Evolutionary conservation across 2,113 vertebrate genomes (phyloP).

Genomic region (Cephalopterus ornatus): DNA sequence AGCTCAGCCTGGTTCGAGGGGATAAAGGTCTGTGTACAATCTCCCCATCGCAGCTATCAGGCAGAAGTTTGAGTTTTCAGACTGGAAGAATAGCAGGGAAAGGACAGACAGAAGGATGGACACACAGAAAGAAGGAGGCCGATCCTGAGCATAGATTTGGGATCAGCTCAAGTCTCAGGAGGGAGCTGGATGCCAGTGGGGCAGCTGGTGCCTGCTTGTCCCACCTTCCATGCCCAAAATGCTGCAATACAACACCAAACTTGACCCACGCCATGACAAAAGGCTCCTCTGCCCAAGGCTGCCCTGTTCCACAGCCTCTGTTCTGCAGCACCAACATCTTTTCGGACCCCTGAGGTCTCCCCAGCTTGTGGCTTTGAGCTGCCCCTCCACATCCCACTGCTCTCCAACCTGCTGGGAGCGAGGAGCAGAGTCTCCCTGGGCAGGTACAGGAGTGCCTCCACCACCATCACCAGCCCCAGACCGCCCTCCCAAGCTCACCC

Average conservation of each 20-base stretch:
- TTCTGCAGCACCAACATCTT: not conserved
- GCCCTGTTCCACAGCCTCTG: not conserved
- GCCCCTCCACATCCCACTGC: not conserved
- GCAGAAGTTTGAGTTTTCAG: not conserved
- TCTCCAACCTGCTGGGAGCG: accelerated
- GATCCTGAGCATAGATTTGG: not conserved
- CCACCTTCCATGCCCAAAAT: not conserved
- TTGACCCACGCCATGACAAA: not conserved
- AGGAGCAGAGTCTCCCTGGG: not conserved
- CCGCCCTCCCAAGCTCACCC: not conserved
- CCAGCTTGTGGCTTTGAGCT: not conserved
- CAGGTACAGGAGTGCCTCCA: accelerated
- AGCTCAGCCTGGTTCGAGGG: not conserved
- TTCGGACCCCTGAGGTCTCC: not conserved
- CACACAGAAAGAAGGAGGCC: not conserved
- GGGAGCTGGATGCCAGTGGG: not conserved
- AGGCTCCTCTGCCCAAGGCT: not conserved
- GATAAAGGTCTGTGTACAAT: not conserved
- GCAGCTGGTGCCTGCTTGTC: accelerated
- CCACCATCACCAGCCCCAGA: not conserved
- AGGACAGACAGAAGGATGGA: not conserved
- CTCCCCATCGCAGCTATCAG: accelerated
- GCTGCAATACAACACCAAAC: not conserved
- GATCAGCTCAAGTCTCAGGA: not conserved
- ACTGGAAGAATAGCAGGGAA: not conserved